phyloP scores from a whole-genome alignment of 2,888 invertebrate genomes.

The Tyria jacobaeae region DNA sequence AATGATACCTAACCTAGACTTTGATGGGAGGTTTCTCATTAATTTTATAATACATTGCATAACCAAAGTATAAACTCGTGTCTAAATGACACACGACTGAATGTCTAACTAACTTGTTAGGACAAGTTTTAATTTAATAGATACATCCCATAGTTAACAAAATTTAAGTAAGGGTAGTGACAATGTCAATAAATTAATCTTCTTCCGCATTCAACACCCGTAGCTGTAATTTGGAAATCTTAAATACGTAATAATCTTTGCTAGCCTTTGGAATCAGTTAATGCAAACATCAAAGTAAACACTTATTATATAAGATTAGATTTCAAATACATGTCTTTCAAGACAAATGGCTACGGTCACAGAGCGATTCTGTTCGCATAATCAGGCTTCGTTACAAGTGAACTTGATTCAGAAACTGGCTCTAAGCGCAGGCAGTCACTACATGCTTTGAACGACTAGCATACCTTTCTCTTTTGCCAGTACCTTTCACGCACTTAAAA shows the following conservation, averaged over 20 bases:
- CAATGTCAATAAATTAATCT: not conserved
- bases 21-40: too few relatives aligned
- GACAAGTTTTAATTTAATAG: too few relatives aligned
- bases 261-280: not conserved
- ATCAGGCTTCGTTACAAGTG: constrained; percentile 44
- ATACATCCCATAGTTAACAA: too few relatives aligned
- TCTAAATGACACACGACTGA: too few relatives aligned
- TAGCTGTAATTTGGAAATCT: not conserved
- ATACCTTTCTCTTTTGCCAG: constrained; percentile 76
- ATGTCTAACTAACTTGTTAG: too few relatives aligned
- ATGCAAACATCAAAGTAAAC: not conserved
- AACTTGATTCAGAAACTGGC: constrained; percentile 60
- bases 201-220: not conserved
- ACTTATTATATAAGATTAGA: constrained; percentile 8
- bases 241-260: not conserved
- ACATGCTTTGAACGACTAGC: constrained; percentile 49
- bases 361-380: constrained; percentile 26
- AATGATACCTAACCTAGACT: too few relatives aligned
- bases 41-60: too few relatives aligned
- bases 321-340: constrained; percentile 2
- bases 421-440: constrained; percentile 38
- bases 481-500: constrained; percentile 72
- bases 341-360: constrained; percentile 3
- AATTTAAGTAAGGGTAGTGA: too few relatives aligned
- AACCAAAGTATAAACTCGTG: too few relatives aligned